Base-by-base conservation (phyloP, 1,140 invertebrate genomes). In the Drosophila arizonae region DNA sequence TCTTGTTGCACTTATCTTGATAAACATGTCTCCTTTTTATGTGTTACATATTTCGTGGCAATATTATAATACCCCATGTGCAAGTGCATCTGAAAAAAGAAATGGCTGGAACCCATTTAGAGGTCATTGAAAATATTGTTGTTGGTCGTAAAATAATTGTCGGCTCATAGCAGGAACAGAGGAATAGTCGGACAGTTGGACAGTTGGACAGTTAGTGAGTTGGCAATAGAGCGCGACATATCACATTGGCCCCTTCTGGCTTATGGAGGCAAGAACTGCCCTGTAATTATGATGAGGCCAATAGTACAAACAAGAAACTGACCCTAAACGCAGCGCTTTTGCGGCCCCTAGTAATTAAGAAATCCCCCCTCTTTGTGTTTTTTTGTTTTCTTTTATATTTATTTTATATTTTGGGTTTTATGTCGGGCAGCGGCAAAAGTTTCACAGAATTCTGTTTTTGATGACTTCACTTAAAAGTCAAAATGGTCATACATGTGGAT, bases 281-380 rank as follows among this genome's bases (percentile, higher is more conserved):
- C 74, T 69, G 85, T 88, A 88, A 88, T 88, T 88, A 89, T 84
- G 84, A 89, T 89, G 85, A 89, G 80, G 85, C 84, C 85, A 88
- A 88, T 88, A 84, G 43, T 56, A 62, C 46, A 51, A 39, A 51
- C 67, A 80, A 88, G 84, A 88, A 72, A 68, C 76, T 61, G 85
- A 88, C 85, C 79, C 84, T 89, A 88, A 84, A 77, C 55, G 76
- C 76, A 69, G 68, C 76, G 46, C 58, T 67, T 73, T 77, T 63
- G 39, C 76, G 41, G 72, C 58, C 62, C 56, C 51, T 61, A 78
- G 85, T 84, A 88, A 88, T 88, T 88, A 88, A 88, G 84, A 89
- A 88, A 88, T 87, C 84, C 84, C 88, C 84, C 82, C 36, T 88
- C 82, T 87, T 82, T 77, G 79, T 87, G 74, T 82, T 66, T 61